These are phyloP conservation scores for Nesometra sesokonis DNA, from an alignment of 35 echinoderm and acorn worm genomes.

Conservation along the genomic window DNA sequence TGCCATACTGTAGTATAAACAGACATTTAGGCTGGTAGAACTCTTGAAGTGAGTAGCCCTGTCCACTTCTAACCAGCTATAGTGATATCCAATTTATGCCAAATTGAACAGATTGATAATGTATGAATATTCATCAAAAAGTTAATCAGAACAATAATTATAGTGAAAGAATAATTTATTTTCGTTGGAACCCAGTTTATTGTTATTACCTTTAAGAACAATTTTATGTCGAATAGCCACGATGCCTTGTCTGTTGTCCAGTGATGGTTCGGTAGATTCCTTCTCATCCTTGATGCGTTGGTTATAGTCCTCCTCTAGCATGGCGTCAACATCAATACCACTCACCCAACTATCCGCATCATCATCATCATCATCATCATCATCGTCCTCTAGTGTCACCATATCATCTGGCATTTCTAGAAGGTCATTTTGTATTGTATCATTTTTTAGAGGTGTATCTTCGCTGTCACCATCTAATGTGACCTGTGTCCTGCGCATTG, in stretches of 20 bases:
- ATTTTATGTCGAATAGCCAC: constrained; percentile 46
- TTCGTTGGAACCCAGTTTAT: not conserved
- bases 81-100: no score
- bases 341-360: constrained; percentile 31
- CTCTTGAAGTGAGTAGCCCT: no score
- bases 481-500: not conserved
- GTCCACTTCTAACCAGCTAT: no score
- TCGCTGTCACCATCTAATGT: not conserved
- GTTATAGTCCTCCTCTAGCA: constrained; percentile 50
- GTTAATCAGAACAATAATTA: not conserved
- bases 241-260: constrained; percentile 31
- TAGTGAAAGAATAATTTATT: not conserved
- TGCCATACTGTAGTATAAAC: no score
- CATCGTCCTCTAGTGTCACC: constrained; percentile 5
- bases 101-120: no score
- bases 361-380: constrained; percentile 2
- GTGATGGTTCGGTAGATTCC: not conserved
- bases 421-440: not conserved
- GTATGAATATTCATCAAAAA: not conserved
- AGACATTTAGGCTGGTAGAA: no score
- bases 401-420: not conserved
- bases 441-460: not conserved
- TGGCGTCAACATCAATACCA: constrained; percentile 48
- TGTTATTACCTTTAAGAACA: constrained; percentile 49
- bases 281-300: constrained; percentile 27